Evolutionary conservation across 2,888 invertebrate species (phyloP).

Genomic region (Coremacera marginata): DNA sequence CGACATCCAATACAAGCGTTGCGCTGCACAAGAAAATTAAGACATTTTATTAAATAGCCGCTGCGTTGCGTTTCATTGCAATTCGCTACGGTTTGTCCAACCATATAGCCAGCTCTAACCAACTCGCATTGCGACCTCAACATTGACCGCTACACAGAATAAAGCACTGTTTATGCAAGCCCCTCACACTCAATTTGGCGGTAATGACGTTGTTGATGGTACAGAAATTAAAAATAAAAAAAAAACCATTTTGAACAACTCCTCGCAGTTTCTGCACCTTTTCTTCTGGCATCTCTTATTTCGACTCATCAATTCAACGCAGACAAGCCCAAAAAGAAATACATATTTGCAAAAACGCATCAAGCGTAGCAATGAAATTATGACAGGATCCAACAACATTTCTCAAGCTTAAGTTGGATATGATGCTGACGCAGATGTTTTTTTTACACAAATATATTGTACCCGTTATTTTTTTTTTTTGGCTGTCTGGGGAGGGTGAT

Average conservation of each 20-base stretch:
- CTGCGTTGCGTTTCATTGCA: slow-evolving; percentile 27
- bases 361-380: slow-evolving; percentile 5
- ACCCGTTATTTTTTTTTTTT: neutral
- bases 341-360: neutral
- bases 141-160: too few relatives aligned
- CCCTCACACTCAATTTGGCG: slow-evolving; percentile 5
- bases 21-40: slow-evolving; percentile 35
- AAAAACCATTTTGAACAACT: too few relatives aligned
- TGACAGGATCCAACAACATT: slow-evolving; percentile 20
- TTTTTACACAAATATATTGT: neutral
- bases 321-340: slow-evolving; percentile 5
- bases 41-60: slow-evolving; percentile 33
- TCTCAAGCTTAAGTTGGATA: neutral
- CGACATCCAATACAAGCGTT: neutral
- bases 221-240: slow-evolving; percentile 5
- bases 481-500: slow-evolving; percentile 9
- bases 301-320: slow-evolving; percentile 2
- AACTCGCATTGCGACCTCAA: too few relatives aligned
- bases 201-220: slow-evolving; percentile 4
- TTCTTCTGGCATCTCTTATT: slow-evolving; percentile 6
- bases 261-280: slow-evolving; percentile 9
- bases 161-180: neutral
- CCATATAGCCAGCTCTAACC: neutral
- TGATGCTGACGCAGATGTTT: neutral
- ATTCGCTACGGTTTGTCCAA: neutral